Base-by-base conservation (phyloP, 2,113 vertebrate species). In the Leuciscus idus region DNA sequence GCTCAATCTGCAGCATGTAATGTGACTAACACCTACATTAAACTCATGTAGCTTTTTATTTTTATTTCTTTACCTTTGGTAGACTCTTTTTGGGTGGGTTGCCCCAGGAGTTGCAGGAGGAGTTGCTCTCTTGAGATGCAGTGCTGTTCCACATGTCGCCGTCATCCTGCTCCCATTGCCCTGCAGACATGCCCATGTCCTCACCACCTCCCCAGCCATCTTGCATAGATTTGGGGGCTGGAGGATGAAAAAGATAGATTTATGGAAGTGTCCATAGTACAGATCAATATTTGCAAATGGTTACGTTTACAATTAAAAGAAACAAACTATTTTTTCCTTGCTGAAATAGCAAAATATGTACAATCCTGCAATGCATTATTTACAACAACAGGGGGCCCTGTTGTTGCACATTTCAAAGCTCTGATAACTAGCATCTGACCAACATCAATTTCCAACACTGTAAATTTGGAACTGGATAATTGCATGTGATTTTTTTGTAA, bases 221-320 rank as follows among this genome's bases (percentile, higher is more conserved):
- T 98, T 99, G 98, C 97, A 99, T 98, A 97, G 97, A 95, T 97
- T 99, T 98, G 89, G 97, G 95, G 95, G 96, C 98, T 99, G 86
- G 13, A 93, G 64, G 90, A 64, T 90, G 39, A 87, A 86, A 33
- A 70, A 72, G 4, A 7, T 0, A 55, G 3, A 11, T 52, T 64
- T 52, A 5, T 30, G 7, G 5, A 77, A 26, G 4, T 4, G 11
- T 77, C 4, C 55, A 36, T 9, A 48, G n/a, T 28, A 43, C 68
- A 57, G 7, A 73, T 48, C 3, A 77, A 21, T 10, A 77, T 23
- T 36, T 36, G 76, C 4, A 4, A 57, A 3, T 78, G 19, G 19
- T 57, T 61, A 9, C 11, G 21, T 33, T 68, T 19, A 68, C 30
- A 36, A 33, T 19, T 30, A 33, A 33, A 3, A 43, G 19, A 72